Evolutionary conservation across 2,888 invertebrate species (phyloP), one percentile per base, ranked within the genome.

Genomic region (Meganola albula): DNA sequence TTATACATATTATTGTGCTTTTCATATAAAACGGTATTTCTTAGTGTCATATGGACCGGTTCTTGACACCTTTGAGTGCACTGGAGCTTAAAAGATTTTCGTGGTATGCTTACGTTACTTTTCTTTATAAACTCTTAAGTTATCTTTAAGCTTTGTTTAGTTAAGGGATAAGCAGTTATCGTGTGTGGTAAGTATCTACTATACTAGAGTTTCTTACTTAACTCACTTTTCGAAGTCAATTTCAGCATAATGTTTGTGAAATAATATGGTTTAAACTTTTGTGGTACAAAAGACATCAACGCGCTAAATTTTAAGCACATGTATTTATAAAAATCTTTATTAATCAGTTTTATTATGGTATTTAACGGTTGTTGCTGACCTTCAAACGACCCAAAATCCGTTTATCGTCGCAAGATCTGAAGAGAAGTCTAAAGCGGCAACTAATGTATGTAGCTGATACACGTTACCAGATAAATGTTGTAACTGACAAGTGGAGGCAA

Each of bases 401-500:
- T 54, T 54, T 57, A 52, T 52, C 40, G 48, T 46, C 40, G 51
- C 42, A 72, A n/a, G n/a, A n/a, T 73, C 71, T 67, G 51, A 58
- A 67, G 60, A 61, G 64, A 65, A 63, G 60, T 63, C 60, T 68
- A 59, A 46, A 55, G 51, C 58, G 55, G 53, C 56, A 58, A 66
- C 67, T 71, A 68, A 74, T 49, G 67, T 58, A 60, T 51, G 53
- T 55, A 57, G 59, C 56, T 59, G 70, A 69, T 69, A 60, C 59
- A 50, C 53, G 54, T 51, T 46, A 48, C 51, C 55, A 57, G 74
- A 74, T 74, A 74, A 61, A 56, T 44, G 46, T 55, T 53, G 53
- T 48, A 59, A 55, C 64, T 74, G 74, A 73, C 74, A 71, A 64
- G 67, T 70, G 62, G 63, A 53, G 56, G 30, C 48, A 58, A 60